Percentiles rank a stretch among this genome's conserved stretches.
Conservation (phyloP, 2,888 invertebrate genomes). For the Sclerodermus sp. region DNA sequence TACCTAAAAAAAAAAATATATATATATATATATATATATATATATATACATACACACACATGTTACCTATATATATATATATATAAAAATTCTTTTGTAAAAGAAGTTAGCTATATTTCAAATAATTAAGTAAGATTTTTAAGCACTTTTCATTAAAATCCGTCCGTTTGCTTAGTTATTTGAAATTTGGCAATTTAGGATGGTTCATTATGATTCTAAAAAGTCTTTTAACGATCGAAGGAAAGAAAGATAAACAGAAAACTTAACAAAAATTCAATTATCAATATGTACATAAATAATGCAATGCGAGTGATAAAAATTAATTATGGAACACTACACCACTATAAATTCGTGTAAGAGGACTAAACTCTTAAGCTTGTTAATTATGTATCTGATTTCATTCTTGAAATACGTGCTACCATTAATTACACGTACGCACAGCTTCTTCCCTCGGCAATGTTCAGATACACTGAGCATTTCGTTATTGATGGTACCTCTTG, state of each 20-base stretch:
- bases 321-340: conserved; percentile 38
- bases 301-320: conserved; percentile 39
- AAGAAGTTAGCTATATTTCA: conserved; percentile 18
- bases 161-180: conserved; percentile 19
- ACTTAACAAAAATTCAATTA: conserved; percentile 29
- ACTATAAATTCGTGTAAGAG: conserved; percentile 31
- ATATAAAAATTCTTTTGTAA: conserved; percentile 17
- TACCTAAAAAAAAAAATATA: conserved; percentile 9
- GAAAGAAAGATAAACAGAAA: conserved; percentile 17
- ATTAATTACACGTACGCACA: conserved; percentile 9
- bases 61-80: too few relatives aligned
- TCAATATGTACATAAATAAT: conserved; percentile 49
- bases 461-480: conserved; percentile 27
- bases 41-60: too few relatives aligned
- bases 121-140: conserved; percentile 32
- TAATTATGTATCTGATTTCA: conserved; percentile 8
- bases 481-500: conserved; percentile 17
- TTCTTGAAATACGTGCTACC: conserved; percentile 1
- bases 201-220: conserved; percentile 6
- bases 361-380: conserved; percentile 29
- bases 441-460: conserved; percentile 19
- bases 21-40: not conserved
- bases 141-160: conserved; percentile 18
- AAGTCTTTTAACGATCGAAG: conserved; percentile 1
- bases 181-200: conserved; percentile 17